Base-by-base conservation (phyloP, 2,888 invertebrate species). In the Melipona bicolor region DNA sequence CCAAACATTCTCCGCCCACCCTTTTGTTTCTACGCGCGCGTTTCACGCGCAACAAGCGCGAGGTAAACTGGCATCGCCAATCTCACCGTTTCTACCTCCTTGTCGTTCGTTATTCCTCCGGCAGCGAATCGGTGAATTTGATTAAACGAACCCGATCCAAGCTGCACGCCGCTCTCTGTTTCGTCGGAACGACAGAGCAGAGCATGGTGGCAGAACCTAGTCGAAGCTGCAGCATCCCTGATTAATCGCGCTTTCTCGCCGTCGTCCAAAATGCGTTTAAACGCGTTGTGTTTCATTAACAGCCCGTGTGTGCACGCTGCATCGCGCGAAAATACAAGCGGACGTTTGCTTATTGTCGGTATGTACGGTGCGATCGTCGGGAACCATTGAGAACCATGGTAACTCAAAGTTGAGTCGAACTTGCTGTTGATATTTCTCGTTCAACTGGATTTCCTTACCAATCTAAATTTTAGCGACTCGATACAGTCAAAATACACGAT, bases 11-110 rank as follows among this genome's bases (percentile, higher is more conserved):
- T n/a, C n/a, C 24, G 24, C n/a, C 19, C 32, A 21, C 62, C 19
- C 32, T 32, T 64, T 49, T n/a, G 56, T 59, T 36, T 9, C 27
- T 15, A n/a, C 19, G 27, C 54, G n/a, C 43, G 54, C 36, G 36
- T 19, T 50, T 36, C 68, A 32, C 32, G 49, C 32, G 65, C 27
- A 59, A 56, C 74, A 70, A n/a, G 75, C 61, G 72, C 78, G 81
- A 75, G 75, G 64, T 67, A 86, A 85, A 82, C 79, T 59, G 15
- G n/a, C 61, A 61, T 24, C 59, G 19, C 32, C 27, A 21, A 21
- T 32, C 21, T 21, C 32, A 17, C 21, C 32, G 32, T 21, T 21
- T 36, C 0, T 13, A 21, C 32, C 32, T 65, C 64, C 64, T 65
- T 65, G 64, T 65, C 64, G 64, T n/a, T 65, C 36, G 64, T 36